Percentiles rank a stretch among this genome's conserved stretches.
Evolutionary conservation across 1,140 invertebrate genomes (phyloP).

Genomic region (Oedothorax gibbosus): DNA sequence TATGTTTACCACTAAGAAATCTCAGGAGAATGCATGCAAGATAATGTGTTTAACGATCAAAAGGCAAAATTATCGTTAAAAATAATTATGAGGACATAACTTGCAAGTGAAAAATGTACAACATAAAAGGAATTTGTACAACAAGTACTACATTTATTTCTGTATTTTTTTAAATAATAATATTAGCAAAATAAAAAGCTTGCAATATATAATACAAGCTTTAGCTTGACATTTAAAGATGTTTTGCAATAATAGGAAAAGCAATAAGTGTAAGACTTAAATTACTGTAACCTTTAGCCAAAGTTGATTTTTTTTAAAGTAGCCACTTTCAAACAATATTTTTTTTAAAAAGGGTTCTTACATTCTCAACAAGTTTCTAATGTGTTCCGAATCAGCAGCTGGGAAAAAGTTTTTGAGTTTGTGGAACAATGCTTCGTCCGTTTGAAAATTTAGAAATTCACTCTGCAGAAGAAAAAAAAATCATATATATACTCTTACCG

Average conservation of each 20-base stretch:
- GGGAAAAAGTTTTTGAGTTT: conserved; percentile 64
- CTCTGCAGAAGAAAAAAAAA: not conserved
- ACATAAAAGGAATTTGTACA: no score
- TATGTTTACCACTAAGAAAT: no score
- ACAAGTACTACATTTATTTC: no score
- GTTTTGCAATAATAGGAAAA: no score
- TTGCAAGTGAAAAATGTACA: no score
- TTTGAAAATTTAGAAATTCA: conserved; percentile 45
- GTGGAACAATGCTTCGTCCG: conserved; percentile 63
- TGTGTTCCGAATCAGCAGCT: conserved; percentile 62
- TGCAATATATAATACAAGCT: not conserved
- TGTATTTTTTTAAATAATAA: no score
- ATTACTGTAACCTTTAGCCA: not conserved
- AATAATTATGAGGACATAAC: no score
- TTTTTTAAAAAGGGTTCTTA: conserved; percentile 42
- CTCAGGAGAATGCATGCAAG: no score
- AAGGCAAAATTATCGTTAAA: no score
- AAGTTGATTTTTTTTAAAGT: not conserved
- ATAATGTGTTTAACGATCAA: no score
- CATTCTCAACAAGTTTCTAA: conserved; percentile 62
- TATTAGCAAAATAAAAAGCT: not conserved
- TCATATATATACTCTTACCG: no score
- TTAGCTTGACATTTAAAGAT: not conserved
- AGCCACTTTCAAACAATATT: not conserved
- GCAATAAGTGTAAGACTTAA: not conserved